phyloP scores from a whole-genome alignment of 1,140 invertebrate genomes.

The Papilio aristodemus region DNA sequence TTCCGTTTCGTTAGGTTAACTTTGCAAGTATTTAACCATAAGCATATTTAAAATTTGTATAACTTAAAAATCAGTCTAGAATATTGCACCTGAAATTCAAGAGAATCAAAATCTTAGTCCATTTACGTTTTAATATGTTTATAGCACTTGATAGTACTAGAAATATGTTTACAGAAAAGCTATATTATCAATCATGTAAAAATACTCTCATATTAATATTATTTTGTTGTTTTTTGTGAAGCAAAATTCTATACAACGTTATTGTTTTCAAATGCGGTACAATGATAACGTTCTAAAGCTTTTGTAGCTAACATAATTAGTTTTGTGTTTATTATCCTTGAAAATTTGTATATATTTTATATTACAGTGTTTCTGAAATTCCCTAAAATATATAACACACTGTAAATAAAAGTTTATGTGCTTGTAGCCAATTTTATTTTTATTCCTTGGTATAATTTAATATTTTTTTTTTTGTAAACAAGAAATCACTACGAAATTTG shows the following conservation, averaged over 20 bases:
- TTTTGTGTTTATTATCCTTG: background rate
- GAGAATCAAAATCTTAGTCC: background rate
- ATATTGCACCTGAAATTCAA: background rate
- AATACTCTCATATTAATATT: background rate
- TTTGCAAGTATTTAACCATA: background rate
- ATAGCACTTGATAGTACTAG: background rate
- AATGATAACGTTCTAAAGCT: background rate
- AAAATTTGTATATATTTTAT: background rate
- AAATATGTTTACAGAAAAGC: background rate
- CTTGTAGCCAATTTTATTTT: background rate
- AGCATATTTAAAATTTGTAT: background rate
- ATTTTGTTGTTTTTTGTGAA: background rate
- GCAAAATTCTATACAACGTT: background rate
- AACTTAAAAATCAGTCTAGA: background rate
- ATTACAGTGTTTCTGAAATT: background rate
- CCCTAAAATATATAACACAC: background rate
- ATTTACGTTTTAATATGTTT: background rate
- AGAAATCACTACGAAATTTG: no score
- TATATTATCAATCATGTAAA: background rate
- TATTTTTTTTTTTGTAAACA: no score
- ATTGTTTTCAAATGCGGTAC: background rate
- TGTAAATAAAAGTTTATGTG: background rate
- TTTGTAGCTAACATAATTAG: background rate
- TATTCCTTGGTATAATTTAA: background rate
- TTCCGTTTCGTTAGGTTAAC: slow-evolving; percentile 7